phyloP scores from a whole-genome alignment of 2,888 invertebrate genomes.

The Liodrosophila aerea region DNA sequence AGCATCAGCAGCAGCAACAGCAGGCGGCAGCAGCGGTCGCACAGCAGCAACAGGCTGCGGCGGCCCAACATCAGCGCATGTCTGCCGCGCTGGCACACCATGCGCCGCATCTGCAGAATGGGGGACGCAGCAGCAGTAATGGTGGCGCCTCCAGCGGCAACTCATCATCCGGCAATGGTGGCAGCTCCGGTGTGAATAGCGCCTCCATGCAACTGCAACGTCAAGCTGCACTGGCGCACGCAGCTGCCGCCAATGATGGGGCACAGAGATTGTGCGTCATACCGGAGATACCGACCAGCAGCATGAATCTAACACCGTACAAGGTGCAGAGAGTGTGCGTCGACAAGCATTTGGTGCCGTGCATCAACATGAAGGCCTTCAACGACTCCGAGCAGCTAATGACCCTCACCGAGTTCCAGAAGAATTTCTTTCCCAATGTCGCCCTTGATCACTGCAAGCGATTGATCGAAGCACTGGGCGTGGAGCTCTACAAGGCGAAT shows the following conservation, averaged over 20 bases:
- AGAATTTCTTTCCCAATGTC: slow-evolving; percentile 90
- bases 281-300: slow-evolving; percentile 87
- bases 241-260: slow-evolving; percentile 65
- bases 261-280: slow-evolving; percentile 85
- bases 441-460: slow-evolving; percentile 89
- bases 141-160: slow-evolving; percentile 24
- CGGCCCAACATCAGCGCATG: slow-evolving; percentile 75
- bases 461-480: slow-evolving; percentile 90
- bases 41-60: slow-evolving; percentile 68
- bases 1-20: slow-evolving; percentile 73
- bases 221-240: slow-evolving; percentile 76
- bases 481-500: slow-evolving; percentile 92
- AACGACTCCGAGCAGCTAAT: slow-evolving; percentile 91
- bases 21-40: slow-evolving; percentile 60
- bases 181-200: slow-evolving; percentile 48
- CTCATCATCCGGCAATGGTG: slow-evolving; percentile 26
- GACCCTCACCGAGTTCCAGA: slow-evolving; percentile 91
- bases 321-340: slow-evolving; percentile 92
- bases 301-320: slow-evolving; percentile 89
- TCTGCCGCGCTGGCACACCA: slow-evolving; percentile 63
- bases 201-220: slow-evolving; percentile 84
- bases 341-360: slow-evolving; percentile 91
- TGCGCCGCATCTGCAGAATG: slow-evolving; percentile 69
- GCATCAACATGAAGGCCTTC: slow-evolving; percentile 93
- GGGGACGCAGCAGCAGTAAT: slow-evolving; percentile 34